Conservation (phyloP, 2,797 vertebrate genomes). For the Acrossocheilus wenchowensis region DNA sequence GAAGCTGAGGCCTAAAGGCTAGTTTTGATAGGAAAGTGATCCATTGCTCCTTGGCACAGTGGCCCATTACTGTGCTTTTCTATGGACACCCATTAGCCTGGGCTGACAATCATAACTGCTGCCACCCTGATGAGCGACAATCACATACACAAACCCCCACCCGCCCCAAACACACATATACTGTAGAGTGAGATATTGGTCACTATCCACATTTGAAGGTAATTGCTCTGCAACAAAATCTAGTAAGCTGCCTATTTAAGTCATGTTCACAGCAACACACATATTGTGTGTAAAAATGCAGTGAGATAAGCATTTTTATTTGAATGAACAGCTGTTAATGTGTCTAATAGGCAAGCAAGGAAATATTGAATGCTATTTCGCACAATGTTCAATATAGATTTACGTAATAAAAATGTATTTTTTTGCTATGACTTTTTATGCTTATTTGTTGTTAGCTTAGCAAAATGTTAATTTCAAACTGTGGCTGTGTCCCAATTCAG, state of each 20-base stretch:
- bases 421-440: too few species aligned
- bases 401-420: background rate
- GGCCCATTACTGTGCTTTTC: conserved; percentile 40
- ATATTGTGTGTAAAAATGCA: background rate
- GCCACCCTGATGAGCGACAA: conserved; percentile 40
- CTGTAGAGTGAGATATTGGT: background rate
- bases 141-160: conserved; percentile 3
- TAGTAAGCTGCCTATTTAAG: background rate
- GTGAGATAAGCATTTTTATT: background rate
- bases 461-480: background rate
- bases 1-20: conserved; percentile 60
- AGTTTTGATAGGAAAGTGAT: conserved; percentile 68
- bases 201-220: conserved; percentile 14
- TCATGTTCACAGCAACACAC: background rate
- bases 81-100: conserved; percentile 20
- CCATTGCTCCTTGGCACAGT: conserved; percentile 53
- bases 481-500: background rate
- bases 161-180: conserved; percentile 7
- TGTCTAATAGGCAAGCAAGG: background rate
- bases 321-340: background rate
- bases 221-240: background rate
- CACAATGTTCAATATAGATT: background rate
- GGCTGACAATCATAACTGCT: conserved; percentile 43
- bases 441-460: background rate
- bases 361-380: background rate